Conservation (phyloP, 2,888 invertebrate genomes). For the Leucozona laternaria region DNA sequence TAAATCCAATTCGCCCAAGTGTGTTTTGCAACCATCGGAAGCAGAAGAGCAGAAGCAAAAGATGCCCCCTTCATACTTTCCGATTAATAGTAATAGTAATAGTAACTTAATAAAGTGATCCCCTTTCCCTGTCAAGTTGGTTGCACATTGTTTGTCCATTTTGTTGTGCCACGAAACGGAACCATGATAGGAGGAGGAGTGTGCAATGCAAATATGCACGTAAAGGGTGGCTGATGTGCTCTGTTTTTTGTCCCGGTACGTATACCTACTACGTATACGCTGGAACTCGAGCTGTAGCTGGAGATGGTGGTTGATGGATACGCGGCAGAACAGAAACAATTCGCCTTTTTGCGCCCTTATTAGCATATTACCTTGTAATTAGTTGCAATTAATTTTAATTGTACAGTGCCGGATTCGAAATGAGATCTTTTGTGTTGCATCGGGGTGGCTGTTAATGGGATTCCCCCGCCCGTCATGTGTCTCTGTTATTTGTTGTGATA, state of each 20-base stretch:
- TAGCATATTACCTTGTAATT: constrained; percentile 81
- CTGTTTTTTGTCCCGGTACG: neutral
- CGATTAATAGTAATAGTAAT: neutral
- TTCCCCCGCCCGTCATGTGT: constrained; percentile 8
- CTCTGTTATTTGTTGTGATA: constrained; percentile 38
- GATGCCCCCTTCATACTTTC: neutral
- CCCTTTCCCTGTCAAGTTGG: constrained; percentile 43
- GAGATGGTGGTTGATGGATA: constrained; percentile 65
- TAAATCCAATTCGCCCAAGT: constrained; percentile 60
- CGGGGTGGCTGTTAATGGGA: constrained; percentile 11
- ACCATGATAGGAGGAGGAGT: constrained; percentile 56
- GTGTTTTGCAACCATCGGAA: no score
- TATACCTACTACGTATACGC: no score
- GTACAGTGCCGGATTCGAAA: constrained; percentile 72
- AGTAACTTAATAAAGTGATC: constrained; percentile 37
- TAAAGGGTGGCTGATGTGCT: constrained; percentile 54
- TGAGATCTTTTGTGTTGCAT: constrained; percentile 54
- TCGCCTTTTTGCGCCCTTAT: constrained; percentile 75
- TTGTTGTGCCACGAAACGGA: constrained; percentile 73
- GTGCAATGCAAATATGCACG: constrained; percentile 57
- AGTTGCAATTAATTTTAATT: constrained; percentile 81
- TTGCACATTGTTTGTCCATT: constrained; percentile 73
- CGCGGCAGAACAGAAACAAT: constrained; percentile 54
- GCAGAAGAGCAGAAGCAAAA: neutral
- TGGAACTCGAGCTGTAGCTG: no score